Evolutionary conservation across 2,888 invertebrate genomes (phyloP), one percentile per base, ranked within the genome.

Genomic region (Drosophila glabriapex): DNA sequence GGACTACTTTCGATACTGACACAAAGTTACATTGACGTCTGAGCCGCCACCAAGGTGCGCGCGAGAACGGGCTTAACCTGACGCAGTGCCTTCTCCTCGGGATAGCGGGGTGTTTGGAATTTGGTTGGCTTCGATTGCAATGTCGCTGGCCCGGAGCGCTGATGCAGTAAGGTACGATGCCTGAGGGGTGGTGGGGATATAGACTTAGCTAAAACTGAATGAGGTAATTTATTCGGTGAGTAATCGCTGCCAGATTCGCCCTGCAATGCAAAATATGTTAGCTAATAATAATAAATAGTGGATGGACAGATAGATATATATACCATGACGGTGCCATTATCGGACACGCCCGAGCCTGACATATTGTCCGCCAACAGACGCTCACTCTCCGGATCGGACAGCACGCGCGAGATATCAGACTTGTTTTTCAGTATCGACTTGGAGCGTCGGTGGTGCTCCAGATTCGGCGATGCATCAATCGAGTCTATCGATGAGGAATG

Each of bases 361-460:
- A 95, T 94, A 85, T 95, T 95, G 91, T 96, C 96, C 54, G 95
- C 95, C 85, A 96, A 95, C 58, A 96, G 94, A 78, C 96, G 95
- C 93, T 97, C 97, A 85, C 96, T 96, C 93, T 97, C 97, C 67
- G 96, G 96, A 93, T 97, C 96, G 71, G 94, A 93, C 35, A 93
- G 93, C 46, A 94, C 91, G 82, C 94, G 94, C 82, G 94, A 94
- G 90, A 95, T 94, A 85, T 96, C 96, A 58, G 96, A 96, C 93
- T 96, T 96, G 82, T 94, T 94, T 94, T 97, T 97, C 83, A 97
- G 93, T 91, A 97, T 96, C 78, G 96, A 96, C 92, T 96, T 96
- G 69, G 96, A 96, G 83, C 95, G 94, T 41, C 95, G 94, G 84
- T 96, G 95, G 72, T 95, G 94, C 84, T 96, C 96, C 85, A 95